Evolutionary conservation across 1,140 invertebrate genomes (phyloP).

Genomic region (Arion vulgaris): DNA sequence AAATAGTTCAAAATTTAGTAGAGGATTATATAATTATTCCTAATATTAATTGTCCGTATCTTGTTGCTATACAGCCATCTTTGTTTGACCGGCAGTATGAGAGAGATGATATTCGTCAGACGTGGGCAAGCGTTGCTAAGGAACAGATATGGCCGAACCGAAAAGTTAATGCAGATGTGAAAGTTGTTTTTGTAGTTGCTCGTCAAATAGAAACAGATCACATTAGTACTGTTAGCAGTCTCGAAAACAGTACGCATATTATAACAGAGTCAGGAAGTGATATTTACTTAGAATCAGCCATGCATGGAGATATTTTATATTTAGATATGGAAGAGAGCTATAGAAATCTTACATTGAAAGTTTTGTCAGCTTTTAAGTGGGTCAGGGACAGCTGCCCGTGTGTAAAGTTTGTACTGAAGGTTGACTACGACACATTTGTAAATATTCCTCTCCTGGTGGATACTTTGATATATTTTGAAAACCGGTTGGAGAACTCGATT

Average conservation of each 20-base stretch:
- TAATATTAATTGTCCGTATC: not conserved
- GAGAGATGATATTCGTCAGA: not conserved
- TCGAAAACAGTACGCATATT: not conserved
- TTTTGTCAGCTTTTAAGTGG: not conserved
- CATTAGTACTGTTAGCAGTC: not conserved
- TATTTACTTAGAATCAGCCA: not conserved
- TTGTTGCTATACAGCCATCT: not conserved
- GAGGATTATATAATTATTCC: not conserved
- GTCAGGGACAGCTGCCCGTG: conserved; percentile 21
- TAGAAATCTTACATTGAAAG: not conserved
- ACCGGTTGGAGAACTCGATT: conserved; percentile 17
- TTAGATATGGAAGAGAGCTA: not conserved
- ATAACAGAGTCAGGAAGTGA: not conserved
- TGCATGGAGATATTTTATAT: not conserved
- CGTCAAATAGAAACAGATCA: not conserved
- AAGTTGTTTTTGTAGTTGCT: not conserved
- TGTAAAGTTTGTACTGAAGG: conserved; percentile 75
- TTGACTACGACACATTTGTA: conserved; percentile 76
- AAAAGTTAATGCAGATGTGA: conserved; percentile 1
- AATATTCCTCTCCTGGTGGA: conserved; percentile 64
- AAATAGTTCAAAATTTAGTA: not conserved
- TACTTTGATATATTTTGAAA: conserved; percentile 37
- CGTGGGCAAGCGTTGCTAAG: conserved; percentile 1
- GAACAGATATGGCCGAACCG: not conserved
- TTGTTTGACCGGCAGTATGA: not conserved